A percentile compares a stretch with the other conserved stretches of the same genome.
phyloP scores from a whole-genome alignment of 53 echinoderm and acorn worm species.

The Temnopleurus reevesii region DNA sequence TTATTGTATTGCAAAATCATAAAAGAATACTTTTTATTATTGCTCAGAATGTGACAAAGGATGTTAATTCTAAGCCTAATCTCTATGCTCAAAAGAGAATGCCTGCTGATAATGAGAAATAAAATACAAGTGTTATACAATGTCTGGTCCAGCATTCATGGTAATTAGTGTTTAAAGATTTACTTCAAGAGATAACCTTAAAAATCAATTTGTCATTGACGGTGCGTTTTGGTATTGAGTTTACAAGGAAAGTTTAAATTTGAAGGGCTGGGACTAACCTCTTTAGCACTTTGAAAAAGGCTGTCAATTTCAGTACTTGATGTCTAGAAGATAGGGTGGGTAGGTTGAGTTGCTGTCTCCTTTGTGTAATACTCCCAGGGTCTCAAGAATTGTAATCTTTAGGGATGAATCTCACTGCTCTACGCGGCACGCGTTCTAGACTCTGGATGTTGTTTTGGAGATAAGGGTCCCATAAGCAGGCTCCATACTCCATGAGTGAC shows the following conservation, averaged over 20 bases:
- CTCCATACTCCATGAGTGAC: slow-evolving; percentile 45
- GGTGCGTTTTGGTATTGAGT: neutral
- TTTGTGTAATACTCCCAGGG: slow-evolving; percentile 10
- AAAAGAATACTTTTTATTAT: no score
- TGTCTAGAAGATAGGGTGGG: slow-evolving; percentile 9
- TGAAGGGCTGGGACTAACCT: slow-evolving; percentile 44
- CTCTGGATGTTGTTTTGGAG: slow-evolving; percentile 17
- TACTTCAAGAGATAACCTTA: neutral
- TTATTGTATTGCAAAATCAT: no score
- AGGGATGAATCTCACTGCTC: slow-evolving; percentile 27
- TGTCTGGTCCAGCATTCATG: no score
- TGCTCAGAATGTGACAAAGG: no score
- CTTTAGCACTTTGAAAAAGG: slow-evolving; percentile 22
- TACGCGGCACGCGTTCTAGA: neutral
- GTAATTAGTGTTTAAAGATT: no score
- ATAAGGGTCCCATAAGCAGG: slow-evolving; percentile 51
- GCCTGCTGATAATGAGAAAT: no score
- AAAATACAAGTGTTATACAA: no score
- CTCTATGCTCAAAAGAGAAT: no score
- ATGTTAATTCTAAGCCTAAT: no score
- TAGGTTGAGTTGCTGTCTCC: neutral
- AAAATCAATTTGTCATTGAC: neutral
- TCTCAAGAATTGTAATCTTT: slow-evolving; percentile 4
- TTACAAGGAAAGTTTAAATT: neutral
- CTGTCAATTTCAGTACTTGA: neutral